These are phyloP conservation scores for Lacerta bilineata DNA, from an alignment of 2,797 vertebrate species.

Conservation along the genomic window DNA sequence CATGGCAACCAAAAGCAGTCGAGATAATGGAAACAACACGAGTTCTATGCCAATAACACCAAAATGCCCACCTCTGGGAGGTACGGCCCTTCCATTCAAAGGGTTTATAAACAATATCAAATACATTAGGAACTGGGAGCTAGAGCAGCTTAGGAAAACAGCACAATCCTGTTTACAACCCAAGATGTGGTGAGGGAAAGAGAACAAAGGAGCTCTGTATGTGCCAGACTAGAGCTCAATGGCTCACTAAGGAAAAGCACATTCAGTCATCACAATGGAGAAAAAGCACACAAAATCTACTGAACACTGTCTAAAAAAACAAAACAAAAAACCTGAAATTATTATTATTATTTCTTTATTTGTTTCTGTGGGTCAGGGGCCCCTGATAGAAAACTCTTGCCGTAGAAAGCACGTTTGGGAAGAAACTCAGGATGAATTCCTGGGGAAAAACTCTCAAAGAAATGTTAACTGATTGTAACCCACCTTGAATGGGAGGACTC, in stretches of 20 bases:
- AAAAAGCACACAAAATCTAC: no score
- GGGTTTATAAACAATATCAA: background rate
- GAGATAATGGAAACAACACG: background rate
- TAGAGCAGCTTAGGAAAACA: background rate
- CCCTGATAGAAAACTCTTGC: no score
- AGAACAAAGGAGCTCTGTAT: background rate
- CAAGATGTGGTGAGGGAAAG: background rate
- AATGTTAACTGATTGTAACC: background rate
- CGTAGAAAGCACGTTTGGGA: background rate
- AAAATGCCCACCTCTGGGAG: background rate
- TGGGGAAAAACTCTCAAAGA: no score
- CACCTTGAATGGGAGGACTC: background rate
- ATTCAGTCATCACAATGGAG: no score
- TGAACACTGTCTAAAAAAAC: no score
- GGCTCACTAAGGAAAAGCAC: no score
- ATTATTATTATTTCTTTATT: no score
- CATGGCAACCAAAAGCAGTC: background rate
- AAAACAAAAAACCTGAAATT: no score
- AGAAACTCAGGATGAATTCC: background rate
- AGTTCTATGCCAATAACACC: background rate
- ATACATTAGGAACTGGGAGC: background rate
- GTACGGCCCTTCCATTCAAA: background rate
- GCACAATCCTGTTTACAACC: background rate
- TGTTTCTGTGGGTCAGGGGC: no score
- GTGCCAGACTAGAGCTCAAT: no score